Conservation (phyloP, 2,888 invertebrate genomes). For the Cerastis rubricosa region DNA sequence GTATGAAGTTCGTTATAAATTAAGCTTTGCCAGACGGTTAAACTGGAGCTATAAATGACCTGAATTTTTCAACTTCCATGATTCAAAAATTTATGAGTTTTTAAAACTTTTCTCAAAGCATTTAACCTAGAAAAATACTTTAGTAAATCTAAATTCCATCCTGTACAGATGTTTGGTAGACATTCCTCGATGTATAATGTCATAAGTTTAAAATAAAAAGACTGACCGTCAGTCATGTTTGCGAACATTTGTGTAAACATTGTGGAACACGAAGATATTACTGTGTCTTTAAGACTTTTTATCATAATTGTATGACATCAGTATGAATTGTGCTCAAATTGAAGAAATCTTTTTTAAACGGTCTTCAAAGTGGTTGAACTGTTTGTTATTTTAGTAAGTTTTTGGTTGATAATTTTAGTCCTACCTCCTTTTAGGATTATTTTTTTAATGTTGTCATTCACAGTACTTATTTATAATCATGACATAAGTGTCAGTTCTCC, state of each 20-base stretch:
- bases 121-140: slow-evolving; percentile 41
- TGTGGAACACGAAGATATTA: slow-evolving; percentile 19
- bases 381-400: neutral
- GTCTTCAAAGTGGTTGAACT: neutral
- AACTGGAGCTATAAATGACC: slow-evolving; percentile 8
- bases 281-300: slow-evolving; percentile 18
- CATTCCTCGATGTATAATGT: slow-evolving; percentile 47
- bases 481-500: slow-evolving; percentile 14
- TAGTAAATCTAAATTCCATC: slow-evolving; percentile 19
- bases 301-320: slow-evolving; percentile 39
- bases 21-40: too few species aligned
- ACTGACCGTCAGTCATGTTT: slow-evolving; percentile 29
- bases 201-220: slow-evolving; percentile 45
- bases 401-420: neutral
- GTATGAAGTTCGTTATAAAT: neutral
- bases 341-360: neutral
- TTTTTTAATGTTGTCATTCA: slow-evolving; percentile 12
- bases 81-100: slow-evolving; percentile 11
- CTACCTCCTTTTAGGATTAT: slow-evolving; percentile 32
- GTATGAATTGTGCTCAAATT: slow-evolving; percentile 7
- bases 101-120: neutral
- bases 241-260: slow-evolving; percentile 58
- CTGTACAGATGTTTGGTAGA: slow-evolving; percentile 27
- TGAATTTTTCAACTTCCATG: slow-evolving; percentile 29
- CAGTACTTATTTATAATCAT: slow-evolving; percentile 16